A percentile compares a stretch with the other conserved stretches of the same genome.
phyloP scores from a whole-genome alignment of 2,888 invertebrate species.

The Yponomeuta evonymella region DNA sequence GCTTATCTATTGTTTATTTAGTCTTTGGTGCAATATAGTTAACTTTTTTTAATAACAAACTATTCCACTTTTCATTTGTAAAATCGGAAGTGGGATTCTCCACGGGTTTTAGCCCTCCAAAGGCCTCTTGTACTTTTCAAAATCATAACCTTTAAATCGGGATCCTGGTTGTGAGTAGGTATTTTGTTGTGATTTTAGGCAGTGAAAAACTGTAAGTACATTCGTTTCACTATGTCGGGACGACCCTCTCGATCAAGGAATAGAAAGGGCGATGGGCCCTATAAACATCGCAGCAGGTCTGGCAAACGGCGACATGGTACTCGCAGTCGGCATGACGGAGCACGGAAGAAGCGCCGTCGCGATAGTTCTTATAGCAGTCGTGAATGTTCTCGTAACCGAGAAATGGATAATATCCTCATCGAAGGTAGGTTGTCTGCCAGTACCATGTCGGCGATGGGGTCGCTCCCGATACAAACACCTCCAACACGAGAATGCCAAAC shows the following conservation, averaged over 20 bases:
- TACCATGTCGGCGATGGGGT: constrained; percentile 5
- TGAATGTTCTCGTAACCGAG: background rate
- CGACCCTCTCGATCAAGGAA: background rate
- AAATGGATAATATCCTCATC: background rate
- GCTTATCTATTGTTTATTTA: too few relatives aligned
- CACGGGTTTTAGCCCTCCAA: too few relatives aligned
- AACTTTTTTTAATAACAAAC: too few relatives aligned
- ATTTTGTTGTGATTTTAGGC: too few relatives aligned
- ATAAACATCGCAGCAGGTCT: constrained; percentile 4
- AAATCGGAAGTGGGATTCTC: too few relatives aligned
- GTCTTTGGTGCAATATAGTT: too few relatives aligned
- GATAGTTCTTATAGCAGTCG: background rate
- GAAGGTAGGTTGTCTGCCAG: constrained; percentile 2
- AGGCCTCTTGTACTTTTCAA: too few relatives aligned
- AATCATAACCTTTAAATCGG: too few relatives aligned
- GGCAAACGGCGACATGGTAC: background rate
- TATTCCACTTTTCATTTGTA: too few relatives aligned
- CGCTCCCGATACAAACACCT: background rate
- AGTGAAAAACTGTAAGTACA: too few relatives aligned
- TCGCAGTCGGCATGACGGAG: background rate
- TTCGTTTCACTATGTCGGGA: too few relatives aligned
- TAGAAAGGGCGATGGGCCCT: constrained; percentile 3
- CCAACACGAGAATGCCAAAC: constrained; percentile 1
- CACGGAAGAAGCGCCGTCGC: background rate
- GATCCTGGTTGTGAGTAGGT: too few relatives aligned